Evolutionary conservation across 2,888 invertebrate species (phyloP).

Genomic region (Apocheima hispidaria): DNA sequence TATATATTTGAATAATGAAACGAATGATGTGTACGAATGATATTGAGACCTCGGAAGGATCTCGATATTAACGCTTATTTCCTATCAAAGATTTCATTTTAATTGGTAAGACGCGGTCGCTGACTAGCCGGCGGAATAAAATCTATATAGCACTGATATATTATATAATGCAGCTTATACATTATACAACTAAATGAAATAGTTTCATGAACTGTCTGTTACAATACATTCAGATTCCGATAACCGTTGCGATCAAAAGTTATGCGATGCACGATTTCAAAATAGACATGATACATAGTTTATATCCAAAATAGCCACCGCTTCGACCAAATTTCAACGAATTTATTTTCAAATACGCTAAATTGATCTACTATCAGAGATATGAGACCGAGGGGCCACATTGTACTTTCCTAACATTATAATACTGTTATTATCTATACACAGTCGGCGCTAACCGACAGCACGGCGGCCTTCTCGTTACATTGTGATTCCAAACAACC

Average conservation of each 20-base stretch:
- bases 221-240: constrained; percentile 20
- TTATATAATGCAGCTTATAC: constrained; percentile 34
- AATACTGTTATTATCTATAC: constrained; percentile 42
- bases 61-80: constrained; percentile 44
- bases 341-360: constrained; percentile 23
- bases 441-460: constrained; percentile 31
- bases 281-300: constrained; percentile 25
- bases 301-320: constrained; percentile 33
- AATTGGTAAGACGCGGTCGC: constrained; percentile 47
- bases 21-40: constrained; percentile 80
- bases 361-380: constrained; percentile 30
- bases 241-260: constrained; percentile 25
- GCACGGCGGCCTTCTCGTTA: constrained; percentile 36
- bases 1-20: constrained; percentile 68
- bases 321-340: constrained; percentile 28
- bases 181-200: constrained; percentile 28
- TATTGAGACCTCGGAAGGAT: constrained; percentile 61
- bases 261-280: constrained; percentile 30
- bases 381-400: constrained; percentile 28
- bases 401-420: constrained; percentile 39
- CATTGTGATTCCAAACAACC: constrained; percentile 65
- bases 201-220: constrained; percentile 16
- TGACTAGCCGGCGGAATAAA: constrained; percentile 56
- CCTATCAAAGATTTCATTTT: constrained; percentile 38
- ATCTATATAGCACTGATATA: constrained; percentile 47